Conservation (phyloP, 2,113 vertebrate genomes). For the Thymallus thymallus region DNA sequence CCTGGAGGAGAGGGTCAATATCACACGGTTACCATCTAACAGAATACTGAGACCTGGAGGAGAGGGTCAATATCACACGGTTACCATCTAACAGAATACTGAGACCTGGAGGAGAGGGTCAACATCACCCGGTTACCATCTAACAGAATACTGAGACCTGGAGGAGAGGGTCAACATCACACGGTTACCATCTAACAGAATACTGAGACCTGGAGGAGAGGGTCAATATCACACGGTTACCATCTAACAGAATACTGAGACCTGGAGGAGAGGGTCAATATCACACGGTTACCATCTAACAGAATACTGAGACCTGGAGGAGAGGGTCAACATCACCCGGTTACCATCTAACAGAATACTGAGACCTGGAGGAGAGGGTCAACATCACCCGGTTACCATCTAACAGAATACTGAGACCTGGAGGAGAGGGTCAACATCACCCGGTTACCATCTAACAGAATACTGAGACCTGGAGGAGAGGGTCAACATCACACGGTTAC, state of each 20-base stretch:
- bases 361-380: slow-evolving; percentile 74
- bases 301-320: too few relatives aligned
- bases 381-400: slow-evolving; percentile 90
- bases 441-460: slow-evolving; percentile 91
- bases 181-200: slow-evolving; percentile 91
- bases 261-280: slow-evolving; percentile 65
- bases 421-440: slow-evolving; percentile 67
- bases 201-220: slow-evolving; percentile 81
- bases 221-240: slow-evolving; percentile 83
- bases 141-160: slow-evolving; percentile 91
- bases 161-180: slow-evolving; percentile 67
- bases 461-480: slow-evolving; percentile 82
- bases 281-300: background rate
- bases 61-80: slow-evolving; percentile 73
- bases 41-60: slow-evolving; percentile 87
- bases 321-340: slow-evolving; percentile 73
- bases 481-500: slow-evolving; percentile 83
- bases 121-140: slow-evolving; percentile 91
- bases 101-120: slow-evolving; percentile 74
- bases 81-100: slow-evolving; percentile 94
- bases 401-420: slow-evolving; percentile 91
- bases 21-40: slow-evolving; percentile 93
- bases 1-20: slow-evolving; percentile 70
- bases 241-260: slow-evolving; percentile 91
- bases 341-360: slow-evolving; percentile 94